Evolutionary conservation across 2,113 vertebrate species (phyloP), one percentile per base, ranked within the genome.

Genomic region (Electrona antarctica): DNA sequence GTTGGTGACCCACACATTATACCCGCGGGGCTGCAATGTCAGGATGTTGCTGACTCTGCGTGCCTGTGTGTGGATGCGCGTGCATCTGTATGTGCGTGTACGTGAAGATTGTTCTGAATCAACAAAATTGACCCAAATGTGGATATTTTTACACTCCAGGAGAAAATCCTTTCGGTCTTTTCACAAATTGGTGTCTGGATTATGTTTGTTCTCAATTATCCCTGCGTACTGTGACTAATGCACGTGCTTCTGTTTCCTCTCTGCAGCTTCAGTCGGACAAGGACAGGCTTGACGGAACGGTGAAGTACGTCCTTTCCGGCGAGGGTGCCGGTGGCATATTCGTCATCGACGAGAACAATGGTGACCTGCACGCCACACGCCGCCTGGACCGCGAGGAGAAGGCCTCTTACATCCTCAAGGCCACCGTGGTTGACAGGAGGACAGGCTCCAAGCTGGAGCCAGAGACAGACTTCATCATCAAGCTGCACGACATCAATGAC

Each of bases 401-500:
- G 73, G 91, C 95, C 2, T 94, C 92, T 51, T 98, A 98, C 57
- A 88, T 91, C 57, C 95, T 99, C 60, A 93, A 91, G 64, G 97
- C 96, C 70, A 97, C 97, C 50, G 97, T 96, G 60, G 74, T 98
- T 82, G 95, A 95, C 90, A 95, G 93, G 81, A 92, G 73, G 73
- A 97, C 95, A 3, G 95, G 95, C 67, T 87, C 86, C 64, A 95
- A 96, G 0, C 93, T 99, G 79, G 97, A 99, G 88, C 96, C 96
- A 0, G 95, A 97, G 88, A 98, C 97, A 0, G 96, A 98, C 64
- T 99, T 99, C 86, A 93, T 94, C 77, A 94, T 99, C 80, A 99
- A 98, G 85, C 95, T 98, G 70, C 97, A 99, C 55, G 97, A 99
- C 86, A 97, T 99, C 90, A 99, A 99, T 28, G 97, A 99, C 82